A percentile compares a stretch with the other conserved stretches of the same genome.
Conservation (phyloP, 1,140 invertebrate genomes). For the Mizuhopecten yessoensis region DNA sequence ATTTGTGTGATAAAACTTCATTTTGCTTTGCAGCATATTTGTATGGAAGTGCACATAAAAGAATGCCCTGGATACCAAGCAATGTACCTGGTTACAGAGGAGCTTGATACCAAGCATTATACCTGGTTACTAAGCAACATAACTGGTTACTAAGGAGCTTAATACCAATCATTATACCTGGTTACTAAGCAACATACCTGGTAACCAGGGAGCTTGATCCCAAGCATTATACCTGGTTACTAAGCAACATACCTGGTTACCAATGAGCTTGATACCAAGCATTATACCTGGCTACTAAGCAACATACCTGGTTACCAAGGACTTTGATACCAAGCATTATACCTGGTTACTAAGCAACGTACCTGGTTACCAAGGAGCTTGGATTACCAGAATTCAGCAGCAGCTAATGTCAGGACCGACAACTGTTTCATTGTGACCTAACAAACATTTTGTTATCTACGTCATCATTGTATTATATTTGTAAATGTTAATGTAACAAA, state of each 20-base stretch:
- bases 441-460: too few relatives aligned
- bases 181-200: not conserved
- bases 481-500: too few relatives aligned
- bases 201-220: not conserved
- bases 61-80: not conserved
- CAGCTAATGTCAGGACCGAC: not conserved
- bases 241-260: not conserved
- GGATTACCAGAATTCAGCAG: not conserved
- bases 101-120: too few relatives aligned
- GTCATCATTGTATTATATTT: too few relatives aligned
- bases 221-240: too few relatives aligned
- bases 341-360: not conserved
- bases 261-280: not conserved
- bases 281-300: too few relatives aligned
- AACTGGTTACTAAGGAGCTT: not conserved
- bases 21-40: constrained; percentile 76
- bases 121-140: not conserved
- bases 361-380: not conserved
- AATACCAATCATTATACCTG: too few relatives aligned
- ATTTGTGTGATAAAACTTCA: too few relatives aligned
- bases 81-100: not conserved
- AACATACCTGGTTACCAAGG: not conserved
- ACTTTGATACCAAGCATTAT: too few relatives aligned
- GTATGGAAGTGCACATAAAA: constrained; percentile 78
- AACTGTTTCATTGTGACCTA: too few relatives aligned